Conservation (phyloP, 2,888 invertebrate species). For the Caenorhabditis auriculariae region DNA sequence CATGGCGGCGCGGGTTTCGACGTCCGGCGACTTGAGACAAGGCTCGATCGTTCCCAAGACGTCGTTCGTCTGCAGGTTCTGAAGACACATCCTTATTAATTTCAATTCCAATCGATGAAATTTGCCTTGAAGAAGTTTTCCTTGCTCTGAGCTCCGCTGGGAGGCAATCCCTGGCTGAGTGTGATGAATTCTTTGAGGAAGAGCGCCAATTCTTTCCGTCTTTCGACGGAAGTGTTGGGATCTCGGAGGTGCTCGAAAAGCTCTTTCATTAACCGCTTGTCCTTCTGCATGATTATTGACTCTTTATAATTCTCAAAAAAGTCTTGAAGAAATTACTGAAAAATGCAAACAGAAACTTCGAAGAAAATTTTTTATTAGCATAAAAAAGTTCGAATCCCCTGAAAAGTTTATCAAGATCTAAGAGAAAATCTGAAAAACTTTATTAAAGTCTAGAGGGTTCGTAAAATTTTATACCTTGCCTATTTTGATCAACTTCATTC, state of each 20-base stretch:
- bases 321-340: neutral
- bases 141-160: slow-evolving; percentile 92
- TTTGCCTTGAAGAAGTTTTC: slow-evolving; percentile 88
- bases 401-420: no score
- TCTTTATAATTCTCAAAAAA: neutral
- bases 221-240: slow-evolving; percentile 79
- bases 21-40: slow-evolving; percentile 73
- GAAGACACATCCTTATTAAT: slow-evolving; percentile 14
- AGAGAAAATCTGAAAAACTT: no score
- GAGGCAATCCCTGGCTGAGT: slow-evolving; percentile 96
- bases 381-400: no score
- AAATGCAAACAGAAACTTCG: no score
- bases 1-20: slow-evolving; percentile 90
- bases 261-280: slow-evolving; percentile 92
- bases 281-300: no score
- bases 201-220: slow-evolving; percentile 88
- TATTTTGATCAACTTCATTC: no score
- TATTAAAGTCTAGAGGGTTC: no score
- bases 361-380: no score
- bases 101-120: neutral
- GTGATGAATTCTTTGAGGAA: slow-evolving; percentile 99
- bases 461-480: no score
- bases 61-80: slow-evolving; percentile 54
- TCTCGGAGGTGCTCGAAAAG: slow-evolving; percentile 90
- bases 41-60: slow-evolving; percentile 59